These are phyloP conservation scores for Caenorhabditis becei DNA, from an alignment of 2,888 invertebrate species.

Conservation along the genomic window DNA sequence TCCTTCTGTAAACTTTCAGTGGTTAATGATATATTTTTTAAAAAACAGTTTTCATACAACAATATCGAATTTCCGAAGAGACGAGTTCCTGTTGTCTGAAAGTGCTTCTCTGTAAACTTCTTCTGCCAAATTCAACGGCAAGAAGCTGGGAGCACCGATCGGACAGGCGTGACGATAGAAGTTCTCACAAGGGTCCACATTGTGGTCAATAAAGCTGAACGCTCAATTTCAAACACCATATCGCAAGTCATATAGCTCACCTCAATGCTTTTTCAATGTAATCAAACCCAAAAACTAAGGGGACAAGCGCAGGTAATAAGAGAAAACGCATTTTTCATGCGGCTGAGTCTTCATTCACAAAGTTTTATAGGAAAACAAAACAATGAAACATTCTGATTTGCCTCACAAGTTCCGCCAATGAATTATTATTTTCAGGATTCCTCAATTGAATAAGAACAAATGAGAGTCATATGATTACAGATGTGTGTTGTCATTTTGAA, in stretches of 20 bases:
- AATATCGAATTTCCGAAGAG: neutral
- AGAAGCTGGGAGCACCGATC: neutral
- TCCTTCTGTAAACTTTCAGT: too few relatives aligned
- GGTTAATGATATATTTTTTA: too few relatives aligned
- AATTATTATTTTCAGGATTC: too few relatives aligned
- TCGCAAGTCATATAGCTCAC: neutral
- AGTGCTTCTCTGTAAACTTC: neutral
- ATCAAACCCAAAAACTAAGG: neutral
- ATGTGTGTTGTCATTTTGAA: too few relatives aligned
- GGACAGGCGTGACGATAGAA: constrained; percentile 33
- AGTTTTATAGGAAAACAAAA: too few relatives aligned
- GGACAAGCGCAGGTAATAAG: neutral
- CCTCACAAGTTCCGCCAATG: too few relatives aligned
- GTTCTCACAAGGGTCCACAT: neutral
- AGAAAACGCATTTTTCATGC: too few relatives aligned
- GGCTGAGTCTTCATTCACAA: too few relatives aligned
- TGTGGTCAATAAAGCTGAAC: neutral
- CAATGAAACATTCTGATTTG: too few relatives aligned
- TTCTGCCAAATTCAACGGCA: neutral
- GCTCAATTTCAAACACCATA: neutral
- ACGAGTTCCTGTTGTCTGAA: neutral
- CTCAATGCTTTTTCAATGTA: neutral
- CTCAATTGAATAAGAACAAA: too few relatives aligned
- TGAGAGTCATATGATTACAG: too few relatives aligned
- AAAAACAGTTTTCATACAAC: too few relatives aligned